Conservation (phyloP, 2,888 invertebrate genomes). For the Steromphala cineraria region DNA sequence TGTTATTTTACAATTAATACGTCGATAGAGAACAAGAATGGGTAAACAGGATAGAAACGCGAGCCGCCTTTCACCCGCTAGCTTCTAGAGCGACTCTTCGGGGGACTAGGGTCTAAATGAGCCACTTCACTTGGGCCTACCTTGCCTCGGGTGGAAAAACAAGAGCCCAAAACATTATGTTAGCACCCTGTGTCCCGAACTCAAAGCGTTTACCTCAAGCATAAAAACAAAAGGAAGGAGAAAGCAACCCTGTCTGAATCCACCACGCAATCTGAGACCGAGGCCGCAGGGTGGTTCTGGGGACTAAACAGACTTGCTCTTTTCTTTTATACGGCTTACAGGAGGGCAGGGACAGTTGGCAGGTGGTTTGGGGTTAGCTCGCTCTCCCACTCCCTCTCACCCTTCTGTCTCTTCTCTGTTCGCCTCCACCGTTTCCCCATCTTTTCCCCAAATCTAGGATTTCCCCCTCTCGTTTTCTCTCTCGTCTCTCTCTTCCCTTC, state of each 20-base stretch:
- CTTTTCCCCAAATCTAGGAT: too few species aligned
- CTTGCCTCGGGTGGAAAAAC: not conserved
- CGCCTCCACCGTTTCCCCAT: too few species aligned
- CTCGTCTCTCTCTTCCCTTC: too few species aligned
- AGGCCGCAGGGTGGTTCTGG: not conserved
- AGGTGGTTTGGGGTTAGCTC: slow-evolving; percentile 7
- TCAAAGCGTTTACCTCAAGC: slow-evolving; percentile 15
- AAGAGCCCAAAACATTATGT: slow-evolving; percentile 19
- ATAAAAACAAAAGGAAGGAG: slow-evolving; percentile 14
- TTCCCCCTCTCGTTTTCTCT: too few species aligned
- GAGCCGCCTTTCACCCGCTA: not conserved
- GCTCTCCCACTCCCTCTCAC: not conserved
- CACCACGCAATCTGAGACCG: slow-evolving; percentile 5
- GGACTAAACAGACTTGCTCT: slow-evolving; percentile 4
- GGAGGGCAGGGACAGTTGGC: not conserved
- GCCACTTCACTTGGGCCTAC: not conserved
- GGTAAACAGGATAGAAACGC: not conserved
- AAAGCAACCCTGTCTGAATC: slow-evolving; percentile 1
- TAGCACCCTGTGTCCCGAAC: slow-evolving; percentile 13
- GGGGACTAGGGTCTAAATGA: slow-evolving; percentile 2
- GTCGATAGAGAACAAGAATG: not conserved
- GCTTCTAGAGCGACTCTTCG: not conserved
- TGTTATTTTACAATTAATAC: slow-evolving; percentile 21
- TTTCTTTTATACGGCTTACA: not conserved
- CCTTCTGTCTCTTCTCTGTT: not conserved